A percentile compares a stretch with the other conserved stretches of the same genome.
phyloP scores from a whole-genome alignment of 1,140 invertebrate genomes.

The Dendrolimus punctatus region DNA sequence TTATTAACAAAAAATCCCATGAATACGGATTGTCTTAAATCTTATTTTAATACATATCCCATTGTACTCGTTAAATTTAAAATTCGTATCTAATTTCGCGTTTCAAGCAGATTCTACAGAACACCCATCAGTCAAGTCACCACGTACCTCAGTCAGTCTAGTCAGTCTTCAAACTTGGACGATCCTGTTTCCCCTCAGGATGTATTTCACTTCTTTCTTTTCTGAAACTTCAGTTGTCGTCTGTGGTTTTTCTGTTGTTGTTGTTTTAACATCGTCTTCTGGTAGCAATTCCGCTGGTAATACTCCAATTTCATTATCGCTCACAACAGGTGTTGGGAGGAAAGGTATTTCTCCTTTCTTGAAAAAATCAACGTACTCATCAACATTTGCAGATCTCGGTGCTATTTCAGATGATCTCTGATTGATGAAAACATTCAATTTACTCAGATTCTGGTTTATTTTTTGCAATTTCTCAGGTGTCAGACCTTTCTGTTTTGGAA shows the following conservation, averaged over 20 bases:
- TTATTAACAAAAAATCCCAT: too few species aligned
- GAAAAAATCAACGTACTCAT: slow-evolving; percentile 36
- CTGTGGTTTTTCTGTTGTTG: slow-evolving; percentile 25
- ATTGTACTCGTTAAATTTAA: too few species aligned
- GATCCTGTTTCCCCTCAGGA: slow-evolving; percentile 62
- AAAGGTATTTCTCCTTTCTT: slow-evolving; percentile 39
- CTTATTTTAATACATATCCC: too few species aligned
- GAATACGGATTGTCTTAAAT: too few species aligned
- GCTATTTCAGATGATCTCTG: slow-evolving; percentile 46
- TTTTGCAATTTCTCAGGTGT: slow-evolving; percentile 56
- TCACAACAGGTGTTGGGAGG: slow-evolving; percentile 44
- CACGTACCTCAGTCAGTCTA: slow-evolving; percentile 58
- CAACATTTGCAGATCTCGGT: slow-evolving; percentile 33
- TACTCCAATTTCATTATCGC: slow-evolving; percentile 56
- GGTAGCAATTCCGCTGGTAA: slow-evolving; percentile 49
- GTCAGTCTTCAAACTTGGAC: slow-evolving; percentile 60
- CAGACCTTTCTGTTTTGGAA: slow-evolving; percentile 25
- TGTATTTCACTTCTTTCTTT: slow-evolving; percentile 58
- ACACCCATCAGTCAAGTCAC: slow-evolving; percentile 13
- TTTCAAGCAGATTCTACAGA: background rate
- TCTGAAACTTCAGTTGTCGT: slow-evolving; percentile 31
- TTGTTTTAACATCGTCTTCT: slow-evolving; percentile 27
- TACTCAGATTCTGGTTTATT: slow-evolving; percentile 48
- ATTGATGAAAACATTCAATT: slow-evolving; percentile 39
- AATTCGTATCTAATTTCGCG: too few species aligned